Percentiles rank a stretch among this genome's conserved stretches.
These are phyloP conservation scores for Bufo bufo DNA, from an alignment of 2,113 vertebrate genomes.

Conservation along the genomic window DNA sequence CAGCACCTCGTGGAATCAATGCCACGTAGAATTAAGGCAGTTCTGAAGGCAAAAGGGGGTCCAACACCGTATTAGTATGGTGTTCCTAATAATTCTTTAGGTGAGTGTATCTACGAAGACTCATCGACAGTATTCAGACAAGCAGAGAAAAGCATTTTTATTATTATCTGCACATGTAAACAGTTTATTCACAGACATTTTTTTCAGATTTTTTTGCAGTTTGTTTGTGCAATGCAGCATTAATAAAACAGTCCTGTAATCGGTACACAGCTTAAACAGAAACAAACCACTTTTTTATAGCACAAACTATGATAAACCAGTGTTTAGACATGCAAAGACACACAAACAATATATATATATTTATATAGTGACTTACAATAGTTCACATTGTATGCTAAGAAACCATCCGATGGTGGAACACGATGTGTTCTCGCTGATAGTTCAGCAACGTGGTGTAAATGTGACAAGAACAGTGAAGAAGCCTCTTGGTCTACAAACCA, in stretches of 20 bases:
- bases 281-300: background rate
- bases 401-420: background rate
- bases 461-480: background rate
- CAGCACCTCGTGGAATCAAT: too few relatives aligned
- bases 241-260: background rate
- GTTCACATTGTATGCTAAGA: background rate
- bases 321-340: slow-evolving; percentile 5
- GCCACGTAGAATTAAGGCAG: too few relatives aligned
- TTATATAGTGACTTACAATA: background rate
- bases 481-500: background rate
- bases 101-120: too few relatives aligned
- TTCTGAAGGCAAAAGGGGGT: too few relatives aligned
- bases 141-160: slow-evolving; percentile 18
- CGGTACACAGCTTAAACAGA: background rate
- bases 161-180: slow-evolving; percentile 28
- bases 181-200: slow-evolving; percentile 32
- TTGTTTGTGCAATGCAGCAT: slow-evolving; percentile 19
- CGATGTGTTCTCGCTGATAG: background rate
- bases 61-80: too few relatives aligned
- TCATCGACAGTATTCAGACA: background rate
- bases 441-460: background rate
- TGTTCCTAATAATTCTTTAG: too few relatives aligned
- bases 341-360: background rate
- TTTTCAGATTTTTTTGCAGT: background rate
- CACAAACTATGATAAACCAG: background rate